Conservation (phyloP, 2,113 vertebrate species). For the Ivindomyrus marchei region DNA sequence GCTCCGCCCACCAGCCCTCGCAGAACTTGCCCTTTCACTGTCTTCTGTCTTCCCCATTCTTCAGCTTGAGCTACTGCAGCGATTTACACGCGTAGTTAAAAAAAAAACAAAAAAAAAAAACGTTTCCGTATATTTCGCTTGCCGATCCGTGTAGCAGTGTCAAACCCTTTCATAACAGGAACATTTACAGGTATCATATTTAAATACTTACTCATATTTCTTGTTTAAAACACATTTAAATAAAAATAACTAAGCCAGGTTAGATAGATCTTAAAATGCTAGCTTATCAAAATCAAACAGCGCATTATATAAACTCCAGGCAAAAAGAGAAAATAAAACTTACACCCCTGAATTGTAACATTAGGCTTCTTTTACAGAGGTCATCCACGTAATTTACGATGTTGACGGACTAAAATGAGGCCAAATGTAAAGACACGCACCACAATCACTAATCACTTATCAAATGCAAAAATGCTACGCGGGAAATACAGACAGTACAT, state of each 20-base stretch:
- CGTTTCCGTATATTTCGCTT: not conserved
- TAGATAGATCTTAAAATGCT: not conserved
- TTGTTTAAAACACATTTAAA: not conserved
- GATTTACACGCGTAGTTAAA: not conserved
- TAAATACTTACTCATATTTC: not conserved
- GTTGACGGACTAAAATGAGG: not conserved
- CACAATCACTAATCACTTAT: not conserved
- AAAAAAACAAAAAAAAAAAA: not conserved
- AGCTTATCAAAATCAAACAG: not conserved
- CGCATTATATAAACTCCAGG: not conserved
- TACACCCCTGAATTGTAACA: not conserved
- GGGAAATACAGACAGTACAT: not conserved
- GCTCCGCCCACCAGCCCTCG: not conserved
- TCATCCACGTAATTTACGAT: not conserved
- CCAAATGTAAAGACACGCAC: not conserved
- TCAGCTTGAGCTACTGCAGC: not conserved
- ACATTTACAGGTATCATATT: not conserved
- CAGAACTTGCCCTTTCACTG: not conserved
- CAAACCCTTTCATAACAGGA: not conserved
- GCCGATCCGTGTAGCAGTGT: not conserved
- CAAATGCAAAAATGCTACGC: not conserved
- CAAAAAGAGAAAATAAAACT: not conserved
- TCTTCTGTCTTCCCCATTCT: not conserved
- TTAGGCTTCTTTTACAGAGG: not conserved
- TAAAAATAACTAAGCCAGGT: not conserved